These are phyloP conservation scores for Drosophila koepferae DNA, from an alignment of 2,888 invertebrate species.

Conservation along the genomic window DNA sequence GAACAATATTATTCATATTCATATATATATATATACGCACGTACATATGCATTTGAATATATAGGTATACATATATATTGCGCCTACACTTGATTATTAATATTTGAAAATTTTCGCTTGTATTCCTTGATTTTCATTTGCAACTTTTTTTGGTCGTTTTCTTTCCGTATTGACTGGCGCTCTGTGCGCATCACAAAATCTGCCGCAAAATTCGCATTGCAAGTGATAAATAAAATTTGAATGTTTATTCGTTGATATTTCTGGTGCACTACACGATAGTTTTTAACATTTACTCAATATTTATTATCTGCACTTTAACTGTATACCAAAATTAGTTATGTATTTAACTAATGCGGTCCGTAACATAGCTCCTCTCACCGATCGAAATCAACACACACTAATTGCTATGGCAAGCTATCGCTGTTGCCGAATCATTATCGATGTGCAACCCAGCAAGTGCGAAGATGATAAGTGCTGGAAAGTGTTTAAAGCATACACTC, in stretches of 20 bases:
- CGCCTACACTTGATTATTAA: conserved; percentile 32
- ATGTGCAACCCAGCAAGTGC: conserved; percentile 9
- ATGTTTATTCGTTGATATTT: conserved; percentile 2
- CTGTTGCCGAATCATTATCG: background rate
- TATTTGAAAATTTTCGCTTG: conserved; percentile 51
- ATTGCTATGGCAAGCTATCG: conserved; percentile 33
- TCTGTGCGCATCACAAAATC: conserved; percentile 59
- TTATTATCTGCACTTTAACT: conserved; percentile 31
- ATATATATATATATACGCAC: conserved; percentile 14
- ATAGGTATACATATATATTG: conserved; percentile 20
- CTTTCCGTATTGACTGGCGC: conserved; percentile 47
- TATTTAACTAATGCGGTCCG: conserved; percentile 18
- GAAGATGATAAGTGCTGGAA: conserved; percentile 16
- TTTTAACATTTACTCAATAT: conserved; percentile 11
- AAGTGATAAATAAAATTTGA: conserved; percentile 5
- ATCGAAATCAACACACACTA: conserved; percentile 57
- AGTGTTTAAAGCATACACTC: background rate
- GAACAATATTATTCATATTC: conserved; percentile 37
- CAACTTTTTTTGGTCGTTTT: conserved; percentile 40
- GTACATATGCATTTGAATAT: background rate
- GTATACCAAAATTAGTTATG: conserved; percentile 44
- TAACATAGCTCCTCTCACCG: conserved; percentile 29
- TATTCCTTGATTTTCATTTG: conserved; percentile 54
- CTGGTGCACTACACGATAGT: conserved; percentile 19
- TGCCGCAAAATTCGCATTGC: conserved; percentile 38